Evolutionary conservation across 2,888 invertebrate species (phyloP), one percentile per base, ranked within the genome.

Genomic region (Cordilura impudica): DNA sequence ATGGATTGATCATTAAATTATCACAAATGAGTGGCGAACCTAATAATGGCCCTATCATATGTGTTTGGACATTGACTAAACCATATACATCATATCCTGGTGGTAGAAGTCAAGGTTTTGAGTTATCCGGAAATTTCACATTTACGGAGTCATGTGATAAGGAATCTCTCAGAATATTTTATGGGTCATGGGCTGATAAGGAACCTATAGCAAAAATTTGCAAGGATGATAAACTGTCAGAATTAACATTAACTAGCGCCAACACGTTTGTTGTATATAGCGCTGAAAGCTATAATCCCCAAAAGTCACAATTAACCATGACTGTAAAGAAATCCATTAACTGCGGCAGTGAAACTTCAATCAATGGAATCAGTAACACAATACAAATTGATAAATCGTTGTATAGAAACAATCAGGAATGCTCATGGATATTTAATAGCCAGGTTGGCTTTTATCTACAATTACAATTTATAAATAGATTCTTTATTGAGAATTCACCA

Each of bases 401-500:
- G 2, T 97, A 97, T 88, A 91, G 91, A n/a, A 91, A 93, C 77
- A 95, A 95, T 87, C 91, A 92, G 54, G 96, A 97, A 89, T 96
- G 97, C 84, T 89, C 91, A 5, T 97, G 97, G 97, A 93, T 94
- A 84, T 92, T 97, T 54, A 86, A 89, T 29, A 91, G 92, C 0
- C 88, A 90, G 0, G 78, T 89, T 16, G 95, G 95, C 0, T 93
- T 92, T 82, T 92, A 93, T 82, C 89, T 96, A 31, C 92, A 92
- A 8, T 87, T 97, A 7, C 82, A 89, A 6, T 97, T 97, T 86
- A 85, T 91, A 0, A 93, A 92, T 1, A 91, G 96, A 74, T 97
- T 97, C 88, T 94, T 93, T 83, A 89, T 97, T 39, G 96, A 97
- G 89, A 91, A 91, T 19, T 92, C 92, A 72, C 82, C 86, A 0